Conservation (phyloP, 2,113 vertebrate species). For the Triplophysa tibetana region DNA sequence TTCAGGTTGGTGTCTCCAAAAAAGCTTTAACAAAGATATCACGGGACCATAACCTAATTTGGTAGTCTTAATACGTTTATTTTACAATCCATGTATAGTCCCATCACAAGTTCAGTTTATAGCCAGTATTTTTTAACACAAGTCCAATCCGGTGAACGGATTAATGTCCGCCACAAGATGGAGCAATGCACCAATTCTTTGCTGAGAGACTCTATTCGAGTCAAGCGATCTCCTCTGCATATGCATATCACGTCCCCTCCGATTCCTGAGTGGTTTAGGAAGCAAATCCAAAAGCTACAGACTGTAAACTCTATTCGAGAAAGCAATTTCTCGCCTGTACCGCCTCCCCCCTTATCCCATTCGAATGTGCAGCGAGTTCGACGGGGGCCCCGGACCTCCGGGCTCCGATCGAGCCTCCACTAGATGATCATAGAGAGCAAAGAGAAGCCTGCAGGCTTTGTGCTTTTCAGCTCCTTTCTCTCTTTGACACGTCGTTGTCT, state of each 20-base stretch:
- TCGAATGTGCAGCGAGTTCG: background rate
- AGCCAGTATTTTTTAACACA: background rate
- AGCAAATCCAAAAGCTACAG: slow-evolving; percentile 50
- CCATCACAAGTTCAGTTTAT: no score
- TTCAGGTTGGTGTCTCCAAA: no score
- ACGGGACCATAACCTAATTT: no score
- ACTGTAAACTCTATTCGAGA: slow-evolving; percentile 54
- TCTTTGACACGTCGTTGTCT: slow-evolving; percentile 37
- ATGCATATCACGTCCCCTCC: slow-evolving; percentile 48
- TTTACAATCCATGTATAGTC: no score
- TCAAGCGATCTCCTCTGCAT: slow-evolving; percentile 42
- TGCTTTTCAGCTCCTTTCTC: slow-evolving; percentile 35
- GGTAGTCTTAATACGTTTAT: no score
- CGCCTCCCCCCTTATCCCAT: slow-evolving; percentile 37
- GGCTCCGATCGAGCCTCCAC: slow-evolving; percentile 10
- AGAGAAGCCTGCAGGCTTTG: slow-evolving; percentile 33
- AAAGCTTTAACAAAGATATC: no score
- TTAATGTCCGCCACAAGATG: slow-evolving; percentile 45
- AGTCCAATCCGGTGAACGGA: background rate
- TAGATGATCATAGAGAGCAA: slow-evolving; percentile 7
- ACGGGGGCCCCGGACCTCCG: background rate
- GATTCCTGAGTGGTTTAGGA: slow-evolving; percentile 50
- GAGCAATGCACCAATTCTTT: slow-evolving; percentile 42
- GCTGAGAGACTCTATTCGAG: slow-evolving; percentile 22
- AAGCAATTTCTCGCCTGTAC: slow-evolving; percentile 56